Evolutionary conservation across 2,888 invertebrate genomes (phyloP).

Genomic region (Eupsilia transversa): DNA sequence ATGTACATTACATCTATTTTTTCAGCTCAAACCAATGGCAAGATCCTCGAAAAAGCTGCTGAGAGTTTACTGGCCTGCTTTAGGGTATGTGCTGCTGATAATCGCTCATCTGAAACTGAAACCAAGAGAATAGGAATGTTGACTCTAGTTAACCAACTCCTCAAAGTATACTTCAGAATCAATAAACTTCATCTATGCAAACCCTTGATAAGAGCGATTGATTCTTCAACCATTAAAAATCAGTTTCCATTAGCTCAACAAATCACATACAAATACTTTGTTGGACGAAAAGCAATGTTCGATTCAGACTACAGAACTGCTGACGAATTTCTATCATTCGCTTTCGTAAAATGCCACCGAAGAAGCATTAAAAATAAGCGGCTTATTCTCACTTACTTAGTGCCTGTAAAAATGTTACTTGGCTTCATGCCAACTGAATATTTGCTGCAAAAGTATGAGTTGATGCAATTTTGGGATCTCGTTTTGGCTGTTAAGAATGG

Average conservation of each 20-base stretch:
- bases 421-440: constrained; percentile 97
- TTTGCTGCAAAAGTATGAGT: constrained; percentile 96
- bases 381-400: constrained; percentile 97
- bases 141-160: constrained; percentile 98
- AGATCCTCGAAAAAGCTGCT: constrained; percentile 97
- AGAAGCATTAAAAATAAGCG: constrained; percentile 96
- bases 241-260: constrained; percentile 97
- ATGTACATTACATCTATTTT: constrained; percentile 50
- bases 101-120: constrained; percentile 96
- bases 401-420: constrained; percentile 99
- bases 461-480: constrained; percentile 97
- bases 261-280: constrained; percentile 99
- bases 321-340: constrained; percentile 97
- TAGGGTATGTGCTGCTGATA: constrained; percentile 98
- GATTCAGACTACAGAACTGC: constrained; percentile 98
- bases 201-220: constrained; percentile 98
- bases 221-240: constrained; percentile 97
- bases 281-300: constrained; percentile 99
- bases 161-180: constrained; percentile 98
- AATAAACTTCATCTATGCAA: constrained; percentile 97
- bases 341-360: constrained; percentile 97
- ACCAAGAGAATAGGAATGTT: constrained; percentile 99
- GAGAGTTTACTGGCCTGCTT: constrained; percentile 98
- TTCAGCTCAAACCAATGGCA: constrained; percentile 90
- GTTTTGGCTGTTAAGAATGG: constrained; percentile 97